Evolutionary conservation across 2,113 vertebrate species (phyloP), one percentile per base, ranked within the genome.

Genomic region (Phyllopteryx taeniolatus): DNA sequence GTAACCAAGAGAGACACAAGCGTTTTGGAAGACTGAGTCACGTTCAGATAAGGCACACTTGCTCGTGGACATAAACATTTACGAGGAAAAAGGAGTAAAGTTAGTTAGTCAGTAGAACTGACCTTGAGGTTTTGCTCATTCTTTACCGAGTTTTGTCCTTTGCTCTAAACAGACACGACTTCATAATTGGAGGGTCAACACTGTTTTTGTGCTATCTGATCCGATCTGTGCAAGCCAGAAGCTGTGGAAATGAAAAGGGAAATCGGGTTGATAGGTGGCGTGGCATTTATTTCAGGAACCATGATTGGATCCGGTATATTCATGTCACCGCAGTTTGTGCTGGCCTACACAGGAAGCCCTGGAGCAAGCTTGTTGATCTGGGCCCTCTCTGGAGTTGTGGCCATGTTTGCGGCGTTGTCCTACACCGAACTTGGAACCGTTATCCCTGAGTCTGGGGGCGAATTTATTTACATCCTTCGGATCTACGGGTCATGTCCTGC

Each of bases 271-370:
- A 77, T 92, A 67, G 94, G 94, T 0, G 79, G 91, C 0, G 78
- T 94, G 47, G 92, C 94, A 9, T 76, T 96, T 42, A 87, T 94
- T 27, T 88, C 92, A 1, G 94, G 96, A 20, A 94, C 90, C 5
- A 94, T 95, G 94, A 95, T 95, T 1, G 92, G 94, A 68, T 95
- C 94, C 0, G 93, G 95, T 19, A 95, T 8, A 59, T 92, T 92
- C 78, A 93, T 91, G 89, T 91, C 91, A 66, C 95, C 94, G 0
- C 92, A 95, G 83, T 92, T 92, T 76, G 84, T 96, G 0, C 79
- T 96, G 5, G 70, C 77, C 17, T 83, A 93, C 2, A 85, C 91
- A 35, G 94, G 93, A 8, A 96, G 93, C 67, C 93, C 95, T 0
- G 92, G 92, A 53, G 92, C 92, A 17, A 95, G 94, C 79, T 89